phyloP scores from a whole-genome alignment of 2,888 invertebrate species.

The Lasioglossum villosulum region DNA sequence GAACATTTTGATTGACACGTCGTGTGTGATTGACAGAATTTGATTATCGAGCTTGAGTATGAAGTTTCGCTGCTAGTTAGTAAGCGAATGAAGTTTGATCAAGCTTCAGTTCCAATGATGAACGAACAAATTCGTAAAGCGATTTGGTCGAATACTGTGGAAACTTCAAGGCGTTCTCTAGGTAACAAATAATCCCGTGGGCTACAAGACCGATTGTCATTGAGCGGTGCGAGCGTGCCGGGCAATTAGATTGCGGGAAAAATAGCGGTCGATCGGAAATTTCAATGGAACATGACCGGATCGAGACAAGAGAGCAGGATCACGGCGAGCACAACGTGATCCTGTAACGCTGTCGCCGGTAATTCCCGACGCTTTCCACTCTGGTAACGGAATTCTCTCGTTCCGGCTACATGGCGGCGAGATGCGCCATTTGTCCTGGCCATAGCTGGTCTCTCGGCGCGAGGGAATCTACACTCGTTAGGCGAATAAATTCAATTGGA shows the following conservation, averaged over 20 bases:
- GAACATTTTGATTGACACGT: no score
- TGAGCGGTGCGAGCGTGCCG: not conserved
- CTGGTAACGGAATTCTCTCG: conserved; percentile 63
- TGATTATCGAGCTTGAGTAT: no score
- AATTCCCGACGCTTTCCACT: conserved; percentile 51
- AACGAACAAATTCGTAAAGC: no score
- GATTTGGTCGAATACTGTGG: no score
- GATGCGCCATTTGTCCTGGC: conserved; percentile 72
- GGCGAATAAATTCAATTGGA: conserved; percentile 78
- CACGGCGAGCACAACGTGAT: not conserved
- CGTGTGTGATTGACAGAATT: no score
- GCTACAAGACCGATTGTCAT: no score
- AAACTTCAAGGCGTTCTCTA: no score
- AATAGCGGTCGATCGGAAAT: not conserved
- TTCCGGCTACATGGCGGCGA: conserved; percentile 39
- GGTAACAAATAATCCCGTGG: no score
- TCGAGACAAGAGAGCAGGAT: not conserved
- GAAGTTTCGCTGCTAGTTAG: no score
- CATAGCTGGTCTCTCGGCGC: conserved; percentile 61
- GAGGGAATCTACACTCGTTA: conserved; percentile 71
- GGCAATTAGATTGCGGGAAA: not conserved
- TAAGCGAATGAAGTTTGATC: no score
- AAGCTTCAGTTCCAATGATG: not conserved
- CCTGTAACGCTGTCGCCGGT: conserved; percentile 51
- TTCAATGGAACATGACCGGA: not conserved